Percentiles rank a stretch among this genome's conserved stretches.
phyloP scores from a whole-genome alignment of 2,113 vertebrate species.

The Nothobranchius kuhntae region DNA sequence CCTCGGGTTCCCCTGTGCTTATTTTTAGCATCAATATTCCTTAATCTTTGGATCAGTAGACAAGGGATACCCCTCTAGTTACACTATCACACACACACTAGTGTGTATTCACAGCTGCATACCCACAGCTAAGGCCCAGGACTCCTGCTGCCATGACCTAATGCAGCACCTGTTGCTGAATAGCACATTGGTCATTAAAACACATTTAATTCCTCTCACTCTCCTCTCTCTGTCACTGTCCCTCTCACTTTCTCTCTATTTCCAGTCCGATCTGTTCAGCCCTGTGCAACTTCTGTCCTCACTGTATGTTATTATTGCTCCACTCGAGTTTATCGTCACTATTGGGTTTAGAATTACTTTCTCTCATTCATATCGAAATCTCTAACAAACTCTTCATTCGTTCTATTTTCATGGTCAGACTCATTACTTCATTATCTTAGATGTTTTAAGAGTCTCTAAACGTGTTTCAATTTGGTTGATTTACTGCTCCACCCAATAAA shows the following conservation, averaged over 20 bases:
- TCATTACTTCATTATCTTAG: background rate
- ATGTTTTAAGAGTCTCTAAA: background rate
- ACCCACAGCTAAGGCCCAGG: background rate
- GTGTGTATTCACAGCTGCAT: background rate
- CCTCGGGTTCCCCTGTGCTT: conserved; percentile 20
- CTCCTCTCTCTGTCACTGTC: conserved; percentile 18
- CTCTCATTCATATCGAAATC: background rate
- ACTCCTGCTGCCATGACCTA: conserved; percentile 12
- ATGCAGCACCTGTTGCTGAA: conserved; percentile 42
- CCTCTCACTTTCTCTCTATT: conserved; percentile 20
- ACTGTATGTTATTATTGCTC: background rate
- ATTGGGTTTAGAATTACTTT: background rate
- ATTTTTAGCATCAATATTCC: conserved; percentile 36
- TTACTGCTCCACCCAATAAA: background rate
- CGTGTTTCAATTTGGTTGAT: background rate
- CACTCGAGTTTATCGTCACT: background rate
- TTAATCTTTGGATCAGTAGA: conserved; percentile 13
- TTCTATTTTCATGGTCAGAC: background rate
- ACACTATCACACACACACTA: conserved; percentile 9
- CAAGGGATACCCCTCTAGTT: conserved; percentile 28
- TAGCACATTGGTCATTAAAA: conserved; percentile 32
- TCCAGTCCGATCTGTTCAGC: conserved; percentile 4
- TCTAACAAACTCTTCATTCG: background rate
- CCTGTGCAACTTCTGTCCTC: background rate
- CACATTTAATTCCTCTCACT: conserved; percentile 19